Base-by-base conservation (phyloP, 2,113 vertebrate genomes). In the Desmodus rotundus region DNA sequence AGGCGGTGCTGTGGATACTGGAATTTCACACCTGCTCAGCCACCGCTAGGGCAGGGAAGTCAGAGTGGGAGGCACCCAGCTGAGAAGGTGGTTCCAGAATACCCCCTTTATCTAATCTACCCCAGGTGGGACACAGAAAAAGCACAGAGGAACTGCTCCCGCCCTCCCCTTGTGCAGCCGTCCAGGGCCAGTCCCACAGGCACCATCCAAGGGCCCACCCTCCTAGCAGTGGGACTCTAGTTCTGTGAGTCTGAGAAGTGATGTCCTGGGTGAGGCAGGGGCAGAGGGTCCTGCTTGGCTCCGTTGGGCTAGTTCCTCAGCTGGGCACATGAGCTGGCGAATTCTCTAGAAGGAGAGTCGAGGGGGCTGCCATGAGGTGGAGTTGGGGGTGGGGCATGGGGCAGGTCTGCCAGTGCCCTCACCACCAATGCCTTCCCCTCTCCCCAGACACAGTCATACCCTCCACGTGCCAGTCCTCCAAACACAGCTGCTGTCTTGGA, bases 291-390 rank as follows among this genome's bases (percentile, higher is more conserved):
- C 95, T 0, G 4, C 74, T 43, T 31, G 77, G 0, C 22, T 91
- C 83, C 87, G 92, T 50, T 96, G 97, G 85, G 98, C 90, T 86
- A 98, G 97, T 65, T 99, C 98, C 88, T 98, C 98, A 45, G 98
- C 98, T 52, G 99, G 98, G 91, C 98, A 98, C 82, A 97, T 93
- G 36, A 99, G 98, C 76, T 98, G 98, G 36, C 52, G 97, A 38
- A 99, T 82, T 92, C 98, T 98, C 99, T 99, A 98, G 26, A 98
- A 97, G 85, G 84, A 87, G 96, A 98, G 95, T 12, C 6, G 67
- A 24, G 93, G 56, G 11, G 38, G n/a, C 61, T 47, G 54, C 87
- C 41, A 0, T 16, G 24, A 31, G 38, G n/a, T 1, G 1, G 36
- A 6, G 9, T 1, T 12, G 28, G 16, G 73, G 45, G 19, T 1